Percentiles rank a stretch among this genome's conserved stretches.
Evolutionary conservation across 2,797 vertebrate species (phyloP).

Genomic region (Carcharodon carcharias): DNA sequence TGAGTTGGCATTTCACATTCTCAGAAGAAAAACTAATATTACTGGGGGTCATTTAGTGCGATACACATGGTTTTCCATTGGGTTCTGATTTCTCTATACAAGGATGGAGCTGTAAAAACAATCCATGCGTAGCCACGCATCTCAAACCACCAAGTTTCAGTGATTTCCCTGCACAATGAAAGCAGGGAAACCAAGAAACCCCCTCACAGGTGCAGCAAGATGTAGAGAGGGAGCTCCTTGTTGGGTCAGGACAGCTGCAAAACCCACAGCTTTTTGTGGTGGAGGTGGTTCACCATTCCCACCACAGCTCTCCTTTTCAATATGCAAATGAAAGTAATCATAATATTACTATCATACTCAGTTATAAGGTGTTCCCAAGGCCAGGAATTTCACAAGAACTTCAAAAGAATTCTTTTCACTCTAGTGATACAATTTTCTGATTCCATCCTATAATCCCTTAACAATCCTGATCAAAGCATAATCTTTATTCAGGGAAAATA

Average conservation of each 20-base stretch:
- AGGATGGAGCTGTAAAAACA: not conserved
- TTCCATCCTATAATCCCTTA: not conserved
- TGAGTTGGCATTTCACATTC: no score
- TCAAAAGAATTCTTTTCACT: not conserved
- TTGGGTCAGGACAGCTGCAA: not conserved
- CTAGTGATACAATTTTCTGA: not conserved
- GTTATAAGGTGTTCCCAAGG: not conserved
- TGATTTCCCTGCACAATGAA: not conserved
- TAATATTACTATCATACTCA: not conserved
- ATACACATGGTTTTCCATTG: not conserved
- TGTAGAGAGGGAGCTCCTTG: not conserved
- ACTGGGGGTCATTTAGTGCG: not conserved
- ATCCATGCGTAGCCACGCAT: not conserved
- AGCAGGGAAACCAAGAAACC: not conserved
- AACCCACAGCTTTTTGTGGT: not conserved
- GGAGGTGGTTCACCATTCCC: not conserved
- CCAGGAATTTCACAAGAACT: not conserved
- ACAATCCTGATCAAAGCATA: not conserved
- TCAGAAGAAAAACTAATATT: no score
- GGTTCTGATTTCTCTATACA: not conserved
- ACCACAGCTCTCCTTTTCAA: not conserved
- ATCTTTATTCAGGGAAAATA: not conserved
- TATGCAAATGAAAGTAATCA: not conserved
- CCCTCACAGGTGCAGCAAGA: not conserved
- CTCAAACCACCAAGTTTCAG: not conserved